Base-by-base conservation (phyloP, 92 coral and sea anemone genomes). In the Porites cylindrica region DNA sequence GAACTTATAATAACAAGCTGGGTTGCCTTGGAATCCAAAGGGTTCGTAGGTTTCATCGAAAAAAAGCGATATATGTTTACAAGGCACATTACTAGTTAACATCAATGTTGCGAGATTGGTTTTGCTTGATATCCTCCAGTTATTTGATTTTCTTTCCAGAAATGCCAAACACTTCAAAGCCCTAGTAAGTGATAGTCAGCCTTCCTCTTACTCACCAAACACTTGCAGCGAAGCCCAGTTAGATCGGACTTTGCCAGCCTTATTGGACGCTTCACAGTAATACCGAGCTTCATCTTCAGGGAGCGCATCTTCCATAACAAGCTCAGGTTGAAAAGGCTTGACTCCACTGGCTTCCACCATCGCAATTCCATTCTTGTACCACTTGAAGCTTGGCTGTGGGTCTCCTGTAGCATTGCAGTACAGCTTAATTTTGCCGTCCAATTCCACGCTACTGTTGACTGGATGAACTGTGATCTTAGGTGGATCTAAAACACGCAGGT, bases 361-460 rank as follows among this genome's bases (percentile, higher is more conserved):
- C 17, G 12, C 18, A 6, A 69, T 79, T 8, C 65, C 79, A 69
- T 92, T 83, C 77, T 92, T 97, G 91, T 67, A 96, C 99, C 99
- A 97, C 21, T 64, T 66, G 43, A 96, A 95, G 10, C 18, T 70
- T 9, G 97, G 95, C 10, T 64, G 85, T 8, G 95, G 93, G 70
- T 95, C 99, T 1, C 99, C 99, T 0, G 87, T 79, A 2, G 98
- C 99, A 8, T 63, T 80, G 62, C 99, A 97, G 17, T 76, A 60
- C 23, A 97, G 85, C 1, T 71, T 82, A 4, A 96, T 90, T 11
- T 88, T 88, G 12, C 92, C 89, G 24, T 89, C 97, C 7, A 89
- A 75, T 47, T 82, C 80, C 3, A 91, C 98, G 66, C 96, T 93
- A 8, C 91, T 90, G 83, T 97, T 90, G 52, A 84, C 80, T 50